Conservation (phyloP, 2,113 vertebrate species). For the Gymnogyps californianus region DNA sequence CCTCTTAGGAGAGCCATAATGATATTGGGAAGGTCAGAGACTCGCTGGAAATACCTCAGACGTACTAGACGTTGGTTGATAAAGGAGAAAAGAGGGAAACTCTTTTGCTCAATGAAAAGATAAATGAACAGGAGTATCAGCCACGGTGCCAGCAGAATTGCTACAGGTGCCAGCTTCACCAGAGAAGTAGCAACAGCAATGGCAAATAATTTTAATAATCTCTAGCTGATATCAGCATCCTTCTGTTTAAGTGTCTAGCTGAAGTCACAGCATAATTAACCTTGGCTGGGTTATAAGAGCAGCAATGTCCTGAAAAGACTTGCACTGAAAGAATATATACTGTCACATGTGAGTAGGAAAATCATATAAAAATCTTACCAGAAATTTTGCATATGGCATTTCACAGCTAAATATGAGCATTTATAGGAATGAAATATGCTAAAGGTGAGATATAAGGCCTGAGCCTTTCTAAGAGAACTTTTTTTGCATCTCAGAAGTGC, state of each 20-base stretch:
- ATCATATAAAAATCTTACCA: neutral
- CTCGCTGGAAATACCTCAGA: neutral
- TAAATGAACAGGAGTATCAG: neutral
- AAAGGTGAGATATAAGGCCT: neutral
- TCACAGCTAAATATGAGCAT: neutral
- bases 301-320: neutral
- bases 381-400: neutral
- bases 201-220: neutral
- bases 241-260: neutral
- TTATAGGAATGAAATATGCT: neutral
- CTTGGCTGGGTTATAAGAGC: neutral
- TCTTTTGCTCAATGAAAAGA: neutral
- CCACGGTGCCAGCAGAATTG: neutral
- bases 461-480: neutral
- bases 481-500: neutral
- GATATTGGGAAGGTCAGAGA: neutral
- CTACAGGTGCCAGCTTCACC: neutral
- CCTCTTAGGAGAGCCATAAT: neutral
- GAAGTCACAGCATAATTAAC: conserved; percentile 4
- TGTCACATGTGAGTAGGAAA: neutral
- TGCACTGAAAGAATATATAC: neutral
- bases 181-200: neutral
- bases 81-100: neutral
- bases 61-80: neutral
- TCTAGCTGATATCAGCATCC: neutral